Evolutionary conservation across 2,113 vertebrate genomes (phyloP).

Genomic region (Cariama cristata): DNA sequence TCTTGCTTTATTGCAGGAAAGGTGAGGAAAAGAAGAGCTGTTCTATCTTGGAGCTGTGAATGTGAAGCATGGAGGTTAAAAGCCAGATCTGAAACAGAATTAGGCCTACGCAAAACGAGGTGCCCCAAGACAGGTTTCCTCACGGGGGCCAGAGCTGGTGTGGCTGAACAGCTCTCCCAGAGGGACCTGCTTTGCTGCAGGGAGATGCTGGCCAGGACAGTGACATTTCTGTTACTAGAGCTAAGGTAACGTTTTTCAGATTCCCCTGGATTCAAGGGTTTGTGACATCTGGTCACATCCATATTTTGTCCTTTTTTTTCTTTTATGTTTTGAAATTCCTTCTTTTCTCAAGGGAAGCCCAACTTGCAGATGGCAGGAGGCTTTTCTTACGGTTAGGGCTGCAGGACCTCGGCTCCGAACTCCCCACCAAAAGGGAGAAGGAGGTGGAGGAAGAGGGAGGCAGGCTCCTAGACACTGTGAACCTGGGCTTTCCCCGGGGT

Average conservation of each 20-base stretch:
- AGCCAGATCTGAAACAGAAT: neutral
- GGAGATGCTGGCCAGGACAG: neutral
- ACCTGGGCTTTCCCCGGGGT: neutral
- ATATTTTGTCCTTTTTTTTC: neutral
- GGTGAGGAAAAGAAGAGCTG: neutral
- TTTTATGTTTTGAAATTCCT: neutral
- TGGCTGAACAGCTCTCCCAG: neutral
- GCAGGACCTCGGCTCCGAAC: accelerated
- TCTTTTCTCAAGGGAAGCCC: neutral
- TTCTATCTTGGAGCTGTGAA: neutral
- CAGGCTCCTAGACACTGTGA: neutral
- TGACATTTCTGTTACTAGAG: neutral
- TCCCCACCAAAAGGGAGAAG: neutral
- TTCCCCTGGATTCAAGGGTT: neutral
- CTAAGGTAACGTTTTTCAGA: neutral
- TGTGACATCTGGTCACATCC: neutral
- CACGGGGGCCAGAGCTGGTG: accelerated
- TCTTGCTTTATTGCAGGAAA: neutral
- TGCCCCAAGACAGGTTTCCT: neutral
- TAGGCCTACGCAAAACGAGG: neutral
- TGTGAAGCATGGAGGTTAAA: neutral
- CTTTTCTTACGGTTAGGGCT: neutral
- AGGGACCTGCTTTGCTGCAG: neutral
- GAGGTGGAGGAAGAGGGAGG: neutral
- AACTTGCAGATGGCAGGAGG: neutral